A percentile compares a stretch with the other conserved stretches of the same genome.
These are phyloP conservation scores for Drosophila erecta DNA, from an alignment of 1,140 invertebrate species.

Conservation along the genomic window DNA sequence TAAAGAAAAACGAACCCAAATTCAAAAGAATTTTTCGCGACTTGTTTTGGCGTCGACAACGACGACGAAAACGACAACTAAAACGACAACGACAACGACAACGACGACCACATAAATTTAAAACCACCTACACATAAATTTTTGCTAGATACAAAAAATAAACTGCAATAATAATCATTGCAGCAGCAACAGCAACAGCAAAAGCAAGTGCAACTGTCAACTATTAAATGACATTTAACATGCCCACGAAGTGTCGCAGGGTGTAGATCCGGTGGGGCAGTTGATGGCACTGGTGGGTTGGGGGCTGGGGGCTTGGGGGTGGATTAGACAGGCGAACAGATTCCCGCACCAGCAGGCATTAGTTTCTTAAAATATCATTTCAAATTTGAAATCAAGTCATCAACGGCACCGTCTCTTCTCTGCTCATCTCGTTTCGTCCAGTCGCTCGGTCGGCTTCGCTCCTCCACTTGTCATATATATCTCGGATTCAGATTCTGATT, in stretches of 20 bases:
- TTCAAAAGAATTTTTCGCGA: conserved; percentile 80
- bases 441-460: not conserved
- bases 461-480: conserved; percentile 15
- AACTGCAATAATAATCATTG: conserved; percentile 78
- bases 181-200: conserved; percentile 37
- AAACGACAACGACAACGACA: conserved; percentile 26
- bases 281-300: no score
- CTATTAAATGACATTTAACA: conserved; percentile 83
- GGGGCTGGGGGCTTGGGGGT: conserved; percentile 1
- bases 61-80: not conserved
- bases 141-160: conserved; percentile 60
- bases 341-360: conserved; percentile 48
- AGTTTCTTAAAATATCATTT: conserved; percentile 82
- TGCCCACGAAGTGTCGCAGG: conserved; percentile 56
- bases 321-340: conserved; percentile 4
- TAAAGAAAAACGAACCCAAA: conserved; percentile 81
- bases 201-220: conserved; percentile 79
- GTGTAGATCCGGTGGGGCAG: not conserved
- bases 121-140: conserved; percentile 67
- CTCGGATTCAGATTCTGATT: conserved; percentile 10
- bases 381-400: conserved; percentile 81
- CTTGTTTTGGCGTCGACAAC: conserved; percentile 62
- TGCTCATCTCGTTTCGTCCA: not conserved
- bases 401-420: conserved; percentile 33
- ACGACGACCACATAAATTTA: conserved; percentile 78